These are phyloP conservation scores for Rhinella marina DNA, from an alignment of 2,797 vertebrate genomes.

Conservation along the genomic window DNA sequence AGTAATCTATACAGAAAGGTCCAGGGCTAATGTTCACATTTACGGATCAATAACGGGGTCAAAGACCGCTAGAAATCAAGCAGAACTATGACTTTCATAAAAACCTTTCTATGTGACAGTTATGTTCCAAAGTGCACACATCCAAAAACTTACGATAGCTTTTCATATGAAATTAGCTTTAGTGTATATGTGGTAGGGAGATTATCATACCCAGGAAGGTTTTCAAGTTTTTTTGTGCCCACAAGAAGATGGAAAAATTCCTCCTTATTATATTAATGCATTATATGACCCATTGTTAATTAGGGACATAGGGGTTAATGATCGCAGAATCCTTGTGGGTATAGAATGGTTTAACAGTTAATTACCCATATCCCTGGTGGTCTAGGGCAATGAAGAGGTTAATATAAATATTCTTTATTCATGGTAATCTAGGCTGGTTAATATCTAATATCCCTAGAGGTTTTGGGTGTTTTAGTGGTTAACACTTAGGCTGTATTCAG, in stretches of 20 bases:
- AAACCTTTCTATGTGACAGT: neutral
- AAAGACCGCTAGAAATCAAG: neutral
- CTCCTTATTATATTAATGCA: too few relatives aligned
- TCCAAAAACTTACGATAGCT: neutral
- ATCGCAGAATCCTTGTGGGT: neutral
- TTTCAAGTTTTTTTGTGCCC: neutral
- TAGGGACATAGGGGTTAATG: neutral
- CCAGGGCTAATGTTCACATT: constrained; percentile 11
- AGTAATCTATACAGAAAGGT: constrained; percentile 1
- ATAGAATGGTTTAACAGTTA: neutral
- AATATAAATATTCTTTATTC: too few relatives aligned
- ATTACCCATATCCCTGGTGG: neutral
- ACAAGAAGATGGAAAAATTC: too few relatives aligned
- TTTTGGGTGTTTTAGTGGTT: neutral
- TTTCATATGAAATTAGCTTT: neutral
- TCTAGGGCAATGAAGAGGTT: too few relatives aligned
- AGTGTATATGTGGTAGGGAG: neutral
- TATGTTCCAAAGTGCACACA: neutral
- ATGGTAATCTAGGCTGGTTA: neutral
- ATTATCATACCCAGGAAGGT: neutral
- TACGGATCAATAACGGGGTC: constrained; percentile 6
- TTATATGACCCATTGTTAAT: too few relatives aligned
- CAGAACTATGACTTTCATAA: neutral
- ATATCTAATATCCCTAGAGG: neutral
- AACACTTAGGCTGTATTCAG: neutral